These are phyloP conservation scores for Athalia cordata DNA, from an alignment of 2,888 invertebrate species.

Conservation along the genomic window DNA sequence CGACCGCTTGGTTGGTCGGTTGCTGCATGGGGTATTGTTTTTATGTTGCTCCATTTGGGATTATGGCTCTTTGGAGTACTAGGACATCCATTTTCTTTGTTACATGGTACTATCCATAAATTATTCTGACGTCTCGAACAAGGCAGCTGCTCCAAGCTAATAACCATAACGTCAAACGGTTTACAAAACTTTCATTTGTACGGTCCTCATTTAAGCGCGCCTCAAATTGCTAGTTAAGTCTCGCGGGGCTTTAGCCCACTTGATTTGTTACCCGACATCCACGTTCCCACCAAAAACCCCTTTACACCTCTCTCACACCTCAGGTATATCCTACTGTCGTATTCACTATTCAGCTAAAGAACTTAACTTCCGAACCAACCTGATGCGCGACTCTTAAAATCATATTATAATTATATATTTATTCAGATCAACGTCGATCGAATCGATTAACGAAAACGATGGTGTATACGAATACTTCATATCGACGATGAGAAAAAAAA, in stretches of 20 bases:
- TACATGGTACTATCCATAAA: slow-evolving; percentile 41
- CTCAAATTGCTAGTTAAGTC: slow-evolving; percentile 45
- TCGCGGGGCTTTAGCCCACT: slow-evolving; percentile 30
- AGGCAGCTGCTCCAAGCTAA: slow-evolving; percentile 44
- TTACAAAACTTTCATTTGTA: slow-evolving; percentile 45
- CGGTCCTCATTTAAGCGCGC: slow-evolving; percentile 37
- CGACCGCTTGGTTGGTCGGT: too few species aligned
- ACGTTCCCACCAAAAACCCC: slow-evolving; percentile 23
- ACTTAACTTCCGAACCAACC: slow-evolving; percentile 4
- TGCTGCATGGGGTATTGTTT: slow-evolving; percentile 17
- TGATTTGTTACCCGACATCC: slow-evolving; percentile 42
- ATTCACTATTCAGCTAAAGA: neutral
- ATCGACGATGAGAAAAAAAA: too few species aligned
- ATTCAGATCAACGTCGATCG: too few species aligned
- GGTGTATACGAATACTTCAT: too few species aligned
- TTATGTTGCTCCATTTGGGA: slow-evolving; percentile 37
- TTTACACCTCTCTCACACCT: neutral
- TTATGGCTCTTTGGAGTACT: slow-evolving; percentile 35
- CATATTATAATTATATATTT: too few species aligned
- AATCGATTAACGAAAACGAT: too few species aligned
- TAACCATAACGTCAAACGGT: slow-evolving; percentile 45
- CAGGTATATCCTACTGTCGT: neutral
- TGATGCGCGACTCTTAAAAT: slow-evolving; percentile 3
- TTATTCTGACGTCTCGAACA: slow-evolving; percentile 40
- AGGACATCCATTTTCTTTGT: slow-evolving; percentile 42